Evolutionary conservation across 2,797 vertebrate genomes (phyloP).

Genomic region (Naso thynnoides): DNA sequence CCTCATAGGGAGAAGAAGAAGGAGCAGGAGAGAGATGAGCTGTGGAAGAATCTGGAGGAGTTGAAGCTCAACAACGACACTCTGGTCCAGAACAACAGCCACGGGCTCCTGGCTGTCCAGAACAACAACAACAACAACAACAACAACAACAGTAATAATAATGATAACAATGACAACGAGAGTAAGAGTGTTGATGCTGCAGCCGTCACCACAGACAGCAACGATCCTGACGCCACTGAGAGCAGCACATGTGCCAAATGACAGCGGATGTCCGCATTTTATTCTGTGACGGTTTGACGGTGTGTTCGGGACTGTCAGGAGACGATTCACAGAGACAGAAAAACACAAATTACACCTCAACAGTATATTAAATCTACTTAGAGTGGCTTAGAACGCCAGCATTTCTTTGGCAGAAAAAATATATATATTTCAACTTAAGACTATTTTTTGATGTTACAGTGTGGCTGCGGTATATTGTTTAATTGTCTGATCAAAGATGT

Average conservation of each 20-base stretch:
- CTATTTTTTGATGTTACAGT: conserved; percentile 89
- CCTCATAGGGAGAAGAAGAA: conserved; percentile 94
- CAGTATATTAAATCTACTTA: conserved; percentile 84
- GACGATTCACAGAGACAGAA: conserved; percentile 57
- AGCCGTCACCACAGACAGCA: conserved; percentile 31
- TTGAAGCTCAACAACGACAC: conserved; percentile 85
- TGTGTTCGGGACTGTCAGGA: conserved; percentile 70
- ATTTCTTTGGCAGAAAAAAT: conserved; percentile 83
- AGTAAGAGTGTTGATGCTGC: conserved; percentile 38
- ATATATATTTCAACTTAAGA: conserved; percentile 86
- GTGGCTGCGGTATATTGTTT: conserved; percentile 87
- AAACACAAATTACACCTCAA: conserved; percentile 84
- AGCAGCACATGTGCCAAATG: conserved; percentile 85
- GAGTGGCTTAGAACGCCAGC: conserved; percentile 81
- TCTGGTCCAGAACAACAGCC: conserved; percentile 89
- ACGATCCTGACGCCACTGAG: conserved; percentile 48
- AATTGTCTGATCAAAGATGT: conserved; percentile 89
- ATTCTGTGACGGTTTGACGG: conserved; percentile 78
- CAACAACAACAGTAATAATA: conserved; percentile 80
- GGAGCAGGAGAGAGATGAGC: conserved; percentile 95
- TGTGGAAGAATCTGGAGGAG: conserved; percentile 96
- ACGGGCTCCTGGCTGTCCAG: conserved; percentile 81
- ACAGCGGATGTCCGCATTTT: conserved; percentile 80
- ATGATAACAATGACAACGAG: conserved; percentile 42
- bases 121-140: conserved; percentile 65